Evolutionary conservation across 2,797 vertebrate species (phyloP).

Genomic region (Microchirus variegatus): DNA sequence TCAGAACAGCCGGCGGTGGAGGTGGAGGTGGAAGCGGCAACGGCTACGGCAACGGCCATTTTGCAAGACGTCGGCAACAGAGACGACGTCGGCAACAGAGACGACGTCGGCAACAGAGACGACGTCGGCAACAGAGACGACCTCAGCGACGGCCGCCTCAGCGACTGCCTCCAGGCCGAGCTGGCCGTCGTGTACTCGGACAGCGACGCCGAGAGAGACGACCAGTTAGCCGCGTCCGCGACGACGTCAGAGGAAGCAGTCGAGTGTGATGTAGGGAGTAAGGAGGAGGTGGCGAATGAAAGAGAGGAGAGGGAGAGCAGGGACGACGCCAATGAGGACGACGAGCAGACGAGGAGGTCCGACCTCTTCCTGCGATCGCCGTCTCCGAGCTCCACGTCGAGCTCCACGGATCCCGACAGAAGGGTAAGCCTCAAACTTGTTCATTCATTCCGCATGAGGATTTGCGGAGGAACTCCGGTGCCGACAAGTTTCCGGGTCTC

Average conservation of each 20-base stretch:
- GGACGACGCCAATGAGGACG: conserved; percentile 16
- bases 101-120: conserved; percentile 35
- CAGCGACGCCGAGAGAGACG: conserved; percentile 63
- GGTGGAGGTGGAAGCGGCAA: neutral
- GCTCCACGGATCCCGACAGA: conserved; percentile 58
- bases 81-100: conserved; percentile 51
- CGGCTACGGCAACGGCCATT: accelerated
- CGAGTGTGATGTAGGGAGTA: conserved; percentile 18
- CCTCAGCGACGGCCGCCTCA: conserved; percentile 51
- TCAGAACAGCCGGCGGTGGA: conserved; percentile 4
- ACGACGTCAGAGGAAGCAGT: conserved; percentile 8
- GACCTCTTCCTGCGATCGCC: conserved; percentile 51
- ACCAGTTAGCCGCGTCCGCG: conserved; percentile 39
- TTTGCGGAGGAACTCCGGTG: too few species aligned
- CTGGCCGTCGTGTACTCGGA: conserved; percentile 70
- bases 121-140: conserved; percentile 46
- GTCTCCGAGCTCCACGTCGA: conserved; percentile 59
- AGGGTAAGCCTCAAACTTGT: conserved; percentile 38
- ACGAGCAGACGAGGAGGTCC: conserved; percentile 46
- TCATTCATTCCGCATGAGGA: too few species aligned
- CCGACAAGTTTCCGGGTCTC: neutral
- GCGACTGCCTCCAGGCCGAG: conserved; percentile 72
- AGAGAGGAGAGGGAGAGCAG: conserved; percentile 11
- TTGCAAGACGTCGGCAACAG: conserved; percentile 23
- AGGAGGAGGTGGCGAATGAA: neutral